Conservation (phyloP, 2,113 vertebrate species). For the Plecturocebus donacophilus region DNA sequence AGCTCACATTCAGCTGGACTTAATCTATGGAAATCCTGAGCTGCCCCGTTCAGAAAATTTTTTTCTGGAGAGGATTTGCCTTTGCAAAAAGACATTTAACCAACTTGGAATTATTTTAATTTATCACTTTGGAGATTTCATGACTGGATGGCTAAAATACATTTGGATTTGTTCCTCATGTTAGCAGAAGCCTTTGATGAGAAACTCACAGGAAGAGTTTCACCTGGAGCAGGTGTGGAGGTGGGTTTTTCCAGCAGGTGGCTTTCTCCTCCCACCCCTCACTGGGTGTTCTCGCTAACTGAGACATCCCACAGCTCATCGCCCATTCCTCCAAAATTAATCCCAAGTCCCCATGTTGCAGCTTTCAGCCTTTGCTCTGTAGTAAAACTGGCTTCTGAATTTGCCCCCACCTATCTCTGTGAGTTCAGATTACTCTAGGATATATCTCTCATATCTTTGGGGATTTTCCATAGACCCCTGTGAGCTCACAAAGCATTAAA, state of each 20-base stretch:
- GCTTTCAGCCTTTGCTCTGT: no score
- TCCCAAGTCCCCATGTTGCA: no score
- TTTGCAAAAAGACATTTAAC: background rate
- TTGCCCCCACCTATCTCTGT: background rate
- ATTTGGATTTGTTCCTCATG: background rate
- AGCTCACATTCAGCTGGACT: background rate
- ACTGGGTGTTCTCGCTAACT: fast-evolving
- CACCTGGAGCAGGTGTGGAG: background rate
- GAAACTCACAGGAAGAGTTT: background rate
- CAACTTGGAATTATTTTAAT: background rate
- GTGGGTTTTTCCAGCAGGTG: background rate
- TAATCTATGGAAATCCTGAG: background rate
- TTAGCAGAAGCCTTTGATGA: no score
- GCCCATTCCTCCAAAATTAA: no score
- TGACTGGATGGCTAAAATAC: background rate
- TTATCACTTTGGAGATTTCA: background rate
- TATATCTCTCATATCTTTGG: background rate
- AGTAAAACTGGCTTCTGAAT: background rate
- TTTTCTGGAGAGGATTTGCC: background rate
- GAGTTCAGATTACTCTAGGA: background rate
- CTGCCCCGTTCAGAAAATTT: background rate
- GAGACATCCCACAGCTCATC: background rate
- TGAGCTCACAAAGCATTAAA: background rate
- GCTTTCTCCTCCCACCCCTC: background rate
- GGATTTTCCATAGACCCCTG: background rate